Percentiles rank a stretch among this genome's conserved stretches.
Evolutionary conservation across 2,113 vertebrate genomes (phyloP).

Genomic region (Synodontis membranacea): DNA sequence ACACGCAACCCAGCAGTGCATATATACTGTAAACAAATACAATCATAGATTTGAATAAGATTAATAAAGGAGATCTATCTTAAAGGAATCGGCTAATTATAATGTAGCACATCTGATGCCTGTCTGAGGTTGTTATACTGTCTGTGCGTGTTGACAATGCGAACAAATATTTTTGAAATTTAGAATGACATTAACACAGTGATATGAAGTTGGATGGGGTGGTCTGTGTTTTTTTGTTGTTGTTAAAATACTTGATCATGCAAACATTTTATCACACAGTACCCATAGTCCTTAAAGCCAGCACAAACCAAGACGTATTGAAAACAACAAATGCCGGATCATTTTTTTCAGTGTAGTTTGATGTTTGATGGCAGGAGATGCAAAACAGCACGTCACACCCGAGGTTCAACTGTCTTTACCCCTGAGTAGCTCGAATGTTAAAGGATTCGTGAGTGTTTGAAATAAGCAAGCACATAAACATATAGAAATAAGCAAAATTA

Average conservation of each 20-base stretch:
- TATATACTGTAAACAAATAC: too few relatives aligned
- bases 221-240: neutral
- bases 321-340: neutral
- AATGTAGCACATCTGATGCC: neutral
- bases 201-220: too few relatives aligned
- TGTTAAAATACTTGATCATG: neutral
- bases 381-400: neutral
- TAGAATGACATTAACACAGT: too few relatives aligned
- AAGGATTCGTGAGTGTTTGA: too few relatives aligned
- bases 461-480: too few relatives aligned
- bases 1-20: too few relatives aligned
- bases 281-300: neutral
- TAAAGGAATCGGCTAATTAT: neutral
- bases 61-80: neutral
- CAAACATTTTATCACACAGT: neutral
- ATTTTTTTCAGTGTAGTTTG: neutral
- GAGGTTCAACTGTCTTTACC: neutral
- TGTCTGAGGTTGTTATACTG: neutral
- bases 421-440: neutral
- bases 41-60: neutral
- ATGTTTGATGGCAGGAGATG: neutral
- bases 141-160: too few relatives aligned
- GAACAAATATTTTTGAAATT: too few relatives aligned
- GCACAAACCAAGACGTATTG: neutral
- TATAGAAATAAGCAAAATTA: neutral